Percentiles rank a stretch among this genome's conserved stretches.
phyloP scores from a whole-genome alignment of 2,888 invertebrate species.

The Tromatobia lineatoria region DNA sequence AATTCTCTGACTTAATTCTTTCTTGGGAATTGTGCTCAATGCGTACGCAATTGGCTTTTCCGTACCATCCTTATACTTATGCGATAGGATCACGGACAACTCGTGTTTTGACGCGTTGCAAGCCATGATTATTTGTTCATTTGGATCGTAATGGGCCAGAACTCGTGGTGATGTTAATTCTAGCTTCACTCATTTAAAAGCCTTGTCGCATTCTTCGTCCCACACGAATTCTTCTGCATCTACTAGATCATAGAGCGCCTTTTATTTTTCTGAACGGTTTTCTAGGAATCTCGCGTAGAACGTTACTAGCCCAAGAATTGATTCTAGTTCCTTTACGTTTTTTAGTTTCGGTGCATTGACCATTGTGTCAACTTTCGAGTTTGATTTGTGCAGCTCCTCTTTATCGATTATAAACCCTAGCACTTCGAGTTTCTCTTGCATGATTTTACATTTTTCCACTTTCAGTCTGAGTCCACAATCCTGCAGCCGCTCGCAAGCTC shows the following conservation, averaged over 20 bases:
- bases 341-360: slow-evolving; percentile 65
- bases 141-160: slow-evolving; percentile 63
- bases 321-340: slow-evolving; percentile 68
- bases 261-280: slow-evolving; percentile 70
- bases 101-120: slow-evolving; percentile 80
- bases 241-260: slow-evolving; percentile 73
- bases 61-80: too few relatives aligned
- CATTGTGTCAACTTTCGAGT: slow-evolving; percentile 70
- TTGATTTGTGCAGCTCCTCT: slow-evolving; percentile 70
- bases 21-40: too few relatives aligned
- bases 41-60: too few relatives aligned
- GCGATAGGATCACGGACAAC: slow-evolving; percentile 74
- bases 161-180: slow-evolving; percentile 52
- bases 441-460: slow-evolving; percentile 52
- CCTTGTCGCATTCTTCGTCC: slow-evolving; percentile 71
- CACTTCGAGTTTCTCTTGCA: slow-evolving; percentile 63
- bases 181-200: slow-evolving; percentile 73
- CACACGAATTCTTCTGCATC: slow-evolving; percentile 72
- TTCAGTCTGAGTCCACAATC: slow-evolving; percentile 69
- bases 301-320: slow-evolving; percentile 75
- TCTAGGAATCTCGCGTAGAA: slow-evolving; percentile 78
- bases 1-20: too few relatives aligned
- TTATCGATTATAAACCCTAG: slow-evolving; percentile 73
- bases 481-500: slow-evolving; percentile 67
- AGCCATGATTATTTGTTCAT: slow-evolving; percentile 39